These are phyloP conservation scores for Sarcoramphus papa DNA, from an alignment of 2,797 vertebrate species.

Conservation along the genomic window DNA sequence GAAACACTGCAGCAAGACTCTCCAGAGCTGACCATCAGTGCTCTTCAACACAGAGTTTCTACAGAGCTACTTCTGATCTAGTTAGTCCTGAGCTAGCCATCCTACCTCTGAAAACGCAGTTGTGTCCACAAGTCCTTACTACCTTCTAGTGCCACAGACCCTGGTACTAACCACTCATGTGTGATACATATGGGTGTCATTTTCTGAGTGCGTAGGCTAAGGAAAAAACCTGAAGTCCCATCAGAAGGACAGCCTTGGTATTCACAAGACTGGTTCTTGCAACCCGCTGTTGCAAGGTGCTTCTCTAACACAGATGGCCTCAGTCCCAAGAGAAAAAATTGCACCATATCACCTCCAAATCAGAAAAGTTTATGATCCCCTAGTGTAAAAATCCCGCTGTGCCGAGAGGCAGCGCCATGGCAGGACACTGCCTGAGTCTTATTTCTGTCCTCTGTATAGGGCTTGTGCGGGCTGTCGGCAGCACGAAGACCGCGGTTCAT, in stretches of 20 bases:
- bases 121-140: neutral
- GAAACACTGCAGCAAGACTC: neutral
- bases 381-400: neutral
- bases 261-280: neutral
- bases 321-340: neutral
- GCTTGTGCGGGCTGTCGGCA: neutral
- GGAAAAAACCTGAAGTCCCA: neutral
- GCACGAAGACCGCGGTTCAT: accelerated
- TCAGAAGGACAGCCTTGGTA: neutral
- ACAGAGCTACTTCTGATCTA: neutral
- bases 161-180: neutral
- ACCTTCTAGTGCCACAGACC: neutral
- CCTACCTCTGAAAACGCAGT: neutral
- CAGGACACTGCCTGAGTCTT: neutral
- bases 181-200: accelerated
- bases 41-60: neutral
- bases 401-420: neutral
- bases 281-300: neutral
- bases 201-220: neutral
- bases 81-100: neutral
- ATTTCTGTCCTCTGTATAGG: neutral
- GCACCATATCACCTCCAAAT: neutral
- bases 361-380: neutral
- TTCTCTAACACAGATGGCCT: neutral
- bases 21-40: neutral